Evolutionary conservation across 2,797 vertebrate genomes (phyloP).

Genomic region (Danio choprae): DNA sequence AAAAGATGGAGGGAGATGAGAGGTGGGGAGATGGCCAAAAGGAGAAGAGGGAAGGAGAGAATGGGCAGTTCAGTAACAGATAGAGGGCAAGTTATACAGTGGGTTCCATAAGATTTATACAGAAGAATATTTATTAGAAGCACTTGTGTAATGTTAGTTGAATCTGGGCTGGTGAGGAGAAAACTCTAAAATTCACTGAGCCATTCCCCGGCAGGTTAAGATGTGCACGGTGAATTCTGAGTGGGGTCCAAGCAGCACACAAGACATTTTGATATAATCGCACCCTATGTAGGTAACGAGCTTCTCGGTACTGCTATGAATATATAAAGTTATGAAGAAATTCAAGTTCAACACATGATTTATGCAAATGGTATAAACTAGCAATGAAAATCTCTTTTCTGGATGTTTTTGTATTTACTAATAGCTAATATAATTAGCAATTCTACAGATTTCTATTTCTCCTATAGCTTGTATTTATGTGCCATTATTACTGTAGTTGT

Average conservation of each 20-base stretch:
- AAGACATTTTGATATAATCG: not conserved
- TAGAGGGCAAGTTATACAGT: constrained; percentile 48
- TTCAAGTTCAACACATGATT: not conserved
- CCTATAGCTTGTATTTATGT: not conserved
- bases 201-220: constrained; percentile 14
- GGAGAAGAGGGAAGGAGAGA: constrained; percentile 69
- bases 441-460: not conserved
- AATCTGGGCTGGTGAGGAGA: constrained; percentile 18
- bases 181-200: constrained; percentile 34
- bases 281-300: not conserved
- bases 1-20: constrained; percentile 26
- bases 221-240: not conserved
- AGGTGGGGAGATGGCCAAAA: constrained; percentile 54
- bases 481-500: not conserved
- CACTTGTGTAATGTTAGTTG: constrained; percentile 36
- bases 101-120: constrained; percentile 33
- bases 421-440: not conserved
- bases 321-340: not conserved
- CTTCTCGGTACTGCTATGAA: not conserved
- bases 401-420: not conserved
- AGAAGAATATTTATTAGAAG: constrained; percentile 34
- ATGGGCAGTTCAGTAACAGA: constrained; percentile 65
- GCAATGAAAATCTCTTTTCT: not conserved
- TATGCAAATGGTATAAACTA: not conserved
- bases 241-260: constrained; percentile 22